phyloP scores from a whole-genome alignment of 1,140 invertebrate species.

The Bicyclus anynana region DNA sequence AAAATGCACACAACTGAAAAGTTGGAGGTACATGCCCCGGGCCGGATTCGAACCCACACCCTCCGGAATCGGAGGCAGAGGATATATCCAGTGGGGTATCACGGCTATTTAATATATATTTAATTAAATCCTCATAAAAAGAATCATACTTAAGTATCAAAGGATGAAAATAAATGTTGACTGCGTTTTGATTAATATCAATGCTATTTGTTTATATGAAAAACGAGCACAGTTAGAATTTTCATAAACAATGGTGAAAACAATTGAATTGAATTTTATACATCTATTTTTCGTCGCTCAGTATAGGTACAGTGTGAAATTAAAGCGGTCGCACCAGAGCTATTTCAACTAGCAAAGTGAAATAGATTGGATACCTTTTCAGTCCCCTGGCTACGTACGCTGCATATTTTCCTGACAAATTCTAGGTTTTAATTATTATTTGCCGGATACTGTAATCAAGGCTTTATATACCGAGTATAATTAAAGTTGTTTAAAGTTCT shows the following conservation, averaged over 20 bases:
- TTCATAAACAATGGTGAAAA: slow-evolving; percentile 1
- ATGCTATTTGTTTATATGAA: background rate
- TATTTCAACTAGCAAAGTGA: slow-evolving; percentile 13
- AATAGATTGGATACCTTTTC: slow-evolving; percentile 18
- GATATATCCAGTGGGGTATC: too few species aligned
- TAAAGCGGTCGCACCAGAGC: slow-evolving; percentile 9
- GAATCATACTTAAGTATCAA: too few species aligned
- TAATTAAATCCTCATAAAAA: too few species aligned
- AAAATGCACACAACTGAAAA: too few species aligned
- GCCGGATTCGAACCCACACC: too few species aligned
- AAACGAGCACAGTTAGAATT: background rate
- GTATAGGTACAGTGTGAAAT: slow-evolving; percentile 13
- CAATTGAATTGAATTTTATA: slow-evolving; percentile 4
- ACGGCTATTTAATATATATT: too few species aligned
- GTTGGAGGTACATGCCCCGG: too few species aligned
- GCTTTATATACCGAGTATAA: background rate
- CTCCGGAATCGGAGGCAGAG: too few species aligned
- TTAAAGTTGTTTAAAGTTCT: background rate
- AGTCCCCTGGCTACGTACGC: slow-evolving; percentile 5
- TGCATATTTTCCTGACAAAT: slow-evolving; percentile 13
- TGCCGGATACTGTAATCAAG: slow-evolving; percentile 1
- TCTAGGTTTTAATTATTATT: slow-evolving; percentile 8
- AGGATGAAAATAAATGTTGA: too few species aligned
- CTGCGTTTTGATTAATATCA: background rate
- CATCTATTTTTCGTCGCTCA: background rate